Conservation (phyloP, 2,113 vertebrate genomes). For the Oenanthe oenanthe region DNA sequence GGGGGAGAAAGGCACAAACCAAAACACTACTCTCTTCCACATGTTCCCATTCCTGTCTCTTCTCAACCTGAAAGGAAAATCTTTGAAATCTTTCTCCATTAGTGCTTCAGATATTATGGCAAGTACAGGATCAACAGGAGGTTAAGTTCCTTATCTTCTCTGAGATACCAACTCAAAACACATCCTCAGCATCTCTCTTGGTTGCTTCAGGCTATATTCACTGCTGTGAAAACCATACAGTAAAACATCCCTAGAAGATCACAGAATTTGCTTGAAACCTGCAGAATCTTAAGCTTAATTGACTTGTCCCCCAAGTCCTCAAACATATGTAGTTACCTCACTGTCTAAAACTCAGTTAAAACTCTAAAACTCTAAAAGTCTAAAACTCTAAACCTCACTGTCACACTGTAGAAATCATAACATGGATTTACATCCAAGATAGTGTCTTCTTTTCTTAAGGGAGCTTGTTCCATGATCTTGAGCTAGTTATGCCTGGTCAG, state of each 20-base stretch:
- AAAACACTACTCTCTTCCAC: background rate
- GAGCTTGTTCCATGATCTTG: background rate
- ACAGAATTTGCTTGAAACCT: background rate
- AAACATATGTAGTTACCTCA: fast-evolving
- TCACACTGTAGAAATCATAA: fast-evolving
- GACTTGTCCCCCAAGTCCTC: background rate
- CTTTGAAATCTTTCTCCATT: background rate
- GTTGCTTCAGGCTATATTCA: background rate
- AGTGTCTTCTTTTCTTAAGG: background rate
- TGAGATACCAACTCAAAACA: background rate
- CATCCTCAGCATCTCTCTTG: background rate
- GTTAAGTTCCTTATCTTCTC: background rate
- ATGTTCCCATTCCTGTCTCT: background rate
- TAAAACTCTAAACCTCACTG: too few relatives aligned
- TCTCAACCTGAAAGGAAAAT: background rate
- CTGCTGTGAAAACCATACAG: background rate
- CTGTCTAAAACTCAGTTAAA: background rate
- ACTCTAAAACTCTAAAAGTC: too few relatives aligned
- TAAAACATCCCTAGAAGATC: background rate
- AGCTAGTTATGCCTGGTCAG: background rate
- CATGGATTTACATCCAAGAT: background rate
- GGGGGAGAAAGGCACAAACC: background rate
- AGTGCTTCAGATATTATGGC: background rate
- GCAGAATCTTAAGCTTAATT: background rate
- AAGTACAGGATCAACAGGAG: background rate